phyloP scores from a whole-genome alignment of 2,888 invertebrate species.

The Drosophila rellima region DNA sequence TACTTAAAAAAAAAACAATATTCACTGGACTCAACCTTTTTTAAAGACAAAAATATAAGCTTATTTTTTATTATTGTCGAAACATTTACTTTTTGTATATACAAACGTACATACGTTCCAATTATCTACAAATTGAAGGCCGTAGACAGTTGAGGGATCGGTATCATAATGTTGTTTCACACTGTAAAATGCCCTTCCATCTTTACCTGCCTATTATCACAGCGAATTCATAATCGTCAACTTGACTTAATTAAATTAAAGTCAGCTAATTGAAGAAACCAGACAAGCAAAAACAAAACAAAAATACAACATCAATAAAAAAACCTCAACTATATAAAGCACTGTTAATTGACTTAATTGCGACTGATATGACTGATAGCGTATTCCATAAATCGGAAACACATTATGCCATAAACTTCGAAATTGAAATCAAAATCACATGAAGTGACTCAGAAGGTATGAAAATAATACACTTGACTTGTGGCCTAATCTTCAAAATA shows the following conservation, averaged over 20 bases:
- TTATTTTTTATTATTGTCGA: not conserved
- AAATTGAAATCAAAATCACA: not conserved
- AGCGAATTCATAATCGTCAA: conserved; percentile 51
- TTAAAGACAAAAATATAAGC: not conserved
- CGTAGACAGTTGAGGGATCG: conserved; percentile 26
- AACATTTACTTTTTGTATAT: not conserved
- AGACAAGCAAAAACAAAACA: conserved; percentile 28
- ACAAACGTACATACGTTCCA: conserved; percentile 31
- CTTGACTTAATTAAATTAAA: conserved; percentile 66
- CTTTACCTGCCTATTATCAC: conserved; percentile 45
- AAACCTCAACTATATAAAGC: conserved; percentile 6
- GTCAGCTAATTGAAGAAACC: conserved; percentile 54
- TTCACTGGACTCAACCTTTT: not conserved
- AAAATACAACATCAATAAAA: conserved; percentile 2
- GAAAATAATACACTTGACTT: not conserved
- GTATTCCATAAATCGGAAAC: conserved; percentile 15
- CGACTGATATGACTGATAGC: conserved; percentile 11
- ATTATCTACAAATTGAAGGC: conserved; percentile 60
- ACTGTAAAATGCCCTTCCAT: conserved; percentile 15
- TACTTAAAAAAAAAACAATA: too few species aligned
- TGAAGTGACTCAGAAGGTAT: conserved; percentile 3
- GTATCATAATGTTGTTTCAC: conserved; percentile 13
- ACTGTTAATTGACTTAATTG: conserved; percentile 44
- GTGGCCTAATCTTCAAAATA: not conserved
- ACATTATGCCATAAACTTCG: conserved; percentile 4